A percentile compares a stretch with the other conserved stretches of the same genome.
phyloP scores from a whole-genome alignment of 2,797 vertebrate genomes.

The Notamacropus eugenii region DNA sequence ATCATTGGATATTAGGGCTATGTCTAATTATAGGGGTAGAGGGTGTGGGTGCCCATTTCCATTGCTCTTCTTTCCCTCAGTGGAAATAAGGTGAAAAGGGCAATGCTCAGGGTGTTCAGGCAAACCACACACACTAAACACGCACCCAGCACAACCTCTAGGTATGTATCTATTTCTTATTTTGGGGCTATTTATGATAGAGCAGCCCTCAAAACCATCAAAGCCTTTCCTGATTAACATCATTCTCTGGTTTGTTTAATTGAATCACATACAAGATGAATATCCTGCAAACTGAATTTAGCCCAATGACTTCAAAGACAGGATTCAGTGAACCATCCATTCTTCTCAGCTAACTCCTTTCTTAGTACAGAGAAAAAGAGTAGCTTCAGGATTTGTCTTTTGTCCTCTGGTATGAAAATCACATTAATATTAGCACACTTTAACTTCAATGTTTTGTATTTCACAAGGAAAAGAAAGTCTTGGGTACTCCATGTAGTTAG shows the following conservation, averaged over 20 bases:
- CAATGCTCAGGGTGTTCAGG: not conserved
- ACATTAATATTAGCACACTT: not conserved
- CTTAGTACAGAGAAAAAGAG: not conserved
- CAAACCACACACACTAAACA: not conserved
- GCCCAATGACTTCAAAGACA: not conserved
- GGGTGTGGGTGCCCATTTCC: not conserved
- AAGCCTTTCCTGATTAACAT: not conserved
- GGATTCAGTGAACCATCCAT: not conserved
- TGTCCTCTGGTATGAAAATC: not conserved
- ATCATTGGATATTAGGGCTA: not conserved
- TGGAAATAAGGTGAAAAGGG: not conserved
- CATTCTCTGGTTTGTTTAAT: not conserved
- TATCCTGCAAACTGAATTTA: not conserved
- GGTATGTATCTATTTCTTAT: not conserved
- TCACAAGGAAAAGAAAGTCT: not conserved
- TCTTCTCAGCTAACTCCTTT: not conserved
- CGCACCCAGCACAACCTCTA: not conserved
- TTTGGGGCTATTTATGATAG: not conserved
- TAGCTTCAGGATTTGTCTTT: not conserved
- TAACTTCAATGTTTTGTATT: slow-evolving; percentile 6
- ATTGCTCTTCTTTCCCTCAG: not conserved
- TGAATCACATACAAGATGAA: not conserved
- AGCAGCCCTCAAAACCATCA: not conserved
- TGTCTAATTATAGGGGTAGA: not conserved
- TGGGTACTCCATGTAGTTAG: not conserved